Evolutionary conservation across 2,888 invertebrate species (phyloP).

Genomic region (Aradus depressus): DNA sequence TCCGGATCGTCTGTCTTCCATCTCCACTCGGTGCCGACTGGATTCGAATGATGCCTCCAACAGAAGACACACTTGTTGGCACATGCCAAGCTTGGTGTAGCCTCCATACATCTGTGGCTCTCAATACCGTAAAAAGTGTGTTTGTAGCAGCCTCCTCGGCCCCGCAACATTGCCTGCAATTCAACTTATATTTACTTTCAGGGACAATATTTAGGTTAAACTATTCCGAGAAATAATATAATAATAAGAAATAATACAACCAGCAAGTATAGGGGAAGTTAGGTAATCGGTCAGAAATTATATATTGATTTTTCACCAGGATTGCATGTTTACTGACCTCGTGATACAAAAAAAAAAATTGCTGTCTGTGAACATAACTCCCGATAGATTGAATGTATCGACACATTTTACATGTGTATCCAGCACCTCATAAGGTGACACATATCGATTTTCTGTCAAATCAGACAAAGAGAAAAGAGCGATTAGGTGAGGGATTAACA

Average conservation of each 20-base stretch:
- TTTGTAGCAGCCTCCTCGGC: slow-evolving; percentile 48
- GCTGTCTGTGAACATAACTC: too few relatives aligned
- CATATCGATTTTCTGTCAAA: too few relatives aligned
- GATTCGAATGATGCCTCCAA: slow-evolving; percentile 43
- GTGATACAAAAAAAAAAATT: too few relatives aligned
- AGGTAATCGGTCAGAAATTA: too few relatives aligned
- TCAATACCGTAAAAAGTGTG: slow-evolving; percentile 50
- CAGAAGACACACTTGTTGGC: slow-evolving; percentile 51
- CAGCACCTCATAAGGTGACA: too few relatives aligned
- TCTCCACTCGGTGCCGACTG: slow-evolving; percentile 49
- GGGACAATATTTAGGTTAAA: not conserved
- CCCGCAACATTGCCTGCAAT: slow-evolving; percentile 39
- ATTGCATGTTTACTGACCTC: too few relatives aligned
- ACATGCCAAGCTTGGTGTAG: slow-evolving; percentile 47
- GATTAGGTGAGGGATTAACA: too few relatives aligned
- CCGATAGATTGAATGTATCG: too few relatives aligned
- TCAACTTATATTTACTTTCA: not conserved
- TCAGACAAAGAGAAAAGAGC: too few relatives aligned
- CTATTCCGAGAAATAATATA: not conserved
- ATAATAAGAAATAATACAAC: not conserved
- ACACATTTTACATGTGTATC: too few relatives aligned
- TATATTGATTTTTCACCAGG: too few relatives aligned
- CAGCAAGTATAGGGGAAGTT: too few relatives aligned
- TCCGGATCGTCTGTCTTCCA: slow-evolving; percentile 47
- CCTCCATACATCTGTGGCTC: slow-evolving; percentile 48